These are phyloP conservation scores for Episyrphus balteatus DNA, from an alignment of 1,140 invertebrate species.

Conservation along the genomic window DNA sequence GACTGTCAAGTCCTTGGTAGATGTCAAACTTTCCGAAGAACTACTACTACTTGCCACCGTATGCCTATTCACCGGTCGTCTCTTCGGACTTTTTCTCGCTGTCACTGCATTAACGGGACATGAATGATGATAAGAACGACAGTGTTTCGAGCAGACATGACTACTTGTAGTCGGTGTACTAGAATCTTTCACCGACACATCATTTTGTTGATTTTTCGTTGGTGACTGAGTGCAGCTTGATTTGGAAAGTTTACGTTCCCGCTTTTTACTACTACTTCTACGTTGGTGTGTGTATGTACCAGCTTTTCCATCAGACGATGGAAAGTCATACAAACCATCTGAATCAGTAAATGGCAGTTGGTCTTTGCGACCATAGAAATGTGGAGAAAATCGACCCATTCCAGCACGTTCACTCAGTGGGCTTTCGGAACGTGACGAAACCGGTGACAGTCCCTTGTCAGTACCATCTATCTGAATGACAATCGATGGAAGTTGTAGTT, in stretches of 20 bases:
- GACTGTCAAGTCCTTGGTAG: conserved; percentile 19
- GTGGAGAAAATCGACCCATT: conserved; percentile 51
- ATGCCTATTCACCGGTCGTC: conserved; percentile 33
- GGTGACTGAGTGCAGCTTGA: conserved; percentile 8
- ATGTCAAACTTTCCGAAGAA: conserved; percentile 41
- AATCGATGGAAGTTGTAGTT: conserved; percentile 49
- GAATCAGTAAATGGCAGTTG: conserved; percentile 59
- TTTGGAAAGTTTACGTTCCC: conserved; percentile 37
- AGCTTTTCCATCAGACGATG: conserved; percentile 53
- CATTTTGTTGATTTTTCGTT: conserved; percentile 23
- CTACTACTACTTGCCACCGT: conserved; percentile 39
- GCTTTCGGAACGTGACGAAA: conserved; percentile 64
- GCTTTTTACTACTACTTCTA: conserved; percentile 42
- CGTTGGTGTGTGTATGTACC: conserved; percentile 33
- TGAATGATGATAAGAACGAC: conserved; percentile 18
- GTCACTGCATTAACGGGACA: conserved; percentile 14
- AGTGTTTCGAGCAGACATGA: conserved; percentile 39
- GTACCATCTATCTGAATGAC: conserved; percentile 45
- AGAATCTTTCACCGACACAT: conserved; percentile 17
- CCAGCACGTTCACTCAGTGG: conserved; percentile 59
- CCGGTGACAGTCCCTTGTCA: conserved; percentile 52
- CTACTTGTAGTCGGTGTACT: conserved; percentile 39
- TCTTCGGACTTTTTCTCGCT: conserved; percentile 41
- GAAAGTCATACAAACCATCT: conserved; percentile 64
- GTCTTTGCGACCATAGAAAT: conserved; percentile 52